Conservation (phyloP, 2,888 invertebrate genomes). For the Meiosimyza decipiens region DNA sequence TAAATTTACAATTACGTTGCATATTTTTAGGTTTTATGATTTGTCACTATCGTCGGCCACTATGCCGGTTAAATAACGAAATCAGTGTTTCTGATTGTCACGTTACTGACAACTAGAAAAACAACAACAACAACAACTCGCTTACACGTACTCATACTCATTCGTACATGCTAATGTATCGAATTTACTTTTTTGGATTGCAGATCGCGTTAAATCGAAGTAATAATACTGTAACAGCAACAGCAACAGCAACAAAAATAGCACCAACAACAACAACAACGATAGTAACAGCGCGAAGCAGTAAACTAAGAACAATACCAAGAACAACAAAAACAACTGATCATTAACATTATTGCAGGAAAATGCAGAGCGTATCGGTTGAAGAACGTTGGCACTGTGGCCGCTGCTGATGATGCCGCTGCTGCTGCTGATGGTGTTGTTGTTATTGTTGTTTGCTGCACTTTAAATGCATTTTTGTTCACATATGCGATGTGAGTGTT, state of each 20-base stretch:
- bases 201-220: slow-evolving; percentile 41
- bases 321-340: slow-evolving; percentile 17
- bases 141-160: neutral
- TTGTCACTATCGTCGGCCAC: too few relatives aligned
- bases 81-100: too few relatives aligned
- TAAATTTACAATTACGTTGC: too few relatives aligned
- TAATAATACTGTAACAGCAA: slow-evolving; percentile 26
- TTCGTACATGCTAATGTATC: slow-evolving; percentile 35
- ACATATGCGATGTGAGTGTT: slow-evolving; percentile 4
- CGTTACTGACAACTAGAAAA: neutral
- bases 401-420: slow-evolving; percentile 49
- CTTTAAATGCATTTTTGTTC: slow-evolving; percentile 13
- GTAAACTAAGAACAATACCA: slow-evolving; percentile 11
- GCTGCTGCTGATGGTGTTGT: slow-evolving; percentile 26
- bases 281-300: neutral
- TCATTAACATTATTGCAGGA: slow-evolving; percentile 34
- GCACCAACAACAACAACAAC: slow-evolving; percentile 16
- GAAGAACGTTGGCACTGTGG: slow-evolving; percentile 34
- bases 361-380: slow-evolving; percentile 22
- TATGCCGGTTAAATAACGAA: too few relatives aligned
- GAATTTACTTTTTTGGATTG: slow-evolving; percentile 37
- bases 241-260: slow-evolving; percentile 19
- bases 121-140: too few relatives aligned
- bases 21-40: too few relatives aligned
- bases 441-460: slow-evolving; percentile 6